phyloP scores from a whole-genome alignment of 2,888 invertebrate genomes.

The Acleris cristana region DNA sequence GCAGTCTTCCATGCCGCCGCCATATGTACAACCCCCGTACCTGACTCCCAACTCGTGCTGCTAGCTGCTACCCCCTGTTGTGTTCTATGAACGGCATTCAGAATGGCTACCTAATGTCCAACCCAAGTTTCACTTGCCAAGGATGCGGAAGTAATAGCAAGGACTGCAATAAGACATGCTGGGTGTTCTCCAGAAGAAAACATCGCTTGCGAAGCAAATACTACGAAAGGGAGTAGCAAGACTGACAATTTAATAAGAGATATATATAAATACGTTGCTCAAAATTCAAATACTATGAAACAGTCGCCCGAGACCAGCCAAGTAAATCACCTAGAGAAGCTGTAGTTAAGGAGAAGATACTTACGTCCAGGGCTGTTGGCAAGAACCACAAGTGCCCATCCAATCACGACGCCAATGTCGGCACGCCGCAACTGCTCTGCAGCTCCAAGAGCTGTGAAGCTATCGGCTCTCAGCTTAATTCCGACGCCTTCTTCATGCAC shows the following conservation, averaged over 20 bases:
- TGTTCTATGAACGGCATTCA: slow-evolving; percentile 69
- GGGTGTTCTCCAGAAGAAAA: slow-evolving; percentile 41
- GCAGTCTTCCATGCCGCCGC: slow-evolving; percentile 25
- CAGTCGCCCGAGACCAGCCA: slow-evolving; percentile 40
- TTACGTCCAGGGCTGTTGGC: slow-evolving; percentile 62
- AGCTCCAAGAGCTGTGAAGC: slow-evolving; percentile 76
- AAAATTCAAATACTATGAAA: slow-evolving; percentile 51
- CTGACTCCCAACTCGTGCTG: slow-evolving; percentile 63
- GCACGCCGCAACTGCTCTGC: slow-evolving; percentile 62
- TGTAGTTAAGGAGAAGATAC: slow-evolving; percentile 39
- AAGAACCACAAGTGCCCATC: slow-evolving; percentile 51
- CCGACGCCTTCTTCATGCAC: slow-evolving; percentile 52
- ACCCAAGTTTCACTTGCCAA: slow-evolving; percentile 61
- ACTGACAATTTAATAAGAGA: slow-evolving; percentile 73
- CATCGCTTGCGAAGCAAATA: slow-evolving; percentile 44
- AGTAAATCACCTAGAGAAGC: slow-evolving; percentile 3
- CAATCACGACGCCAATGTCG: slow-evolving; percentile 65
- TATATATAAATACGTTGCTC: slow-evolving; percentile 71
- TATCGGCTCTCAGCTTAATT: slow-evolving; percentile 55
- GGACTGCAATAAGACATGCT: slow-evolving; percentile 45
- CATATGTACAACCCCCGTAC: slow-evolving; percentile 47
- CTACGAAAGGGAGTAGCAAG: slow-evolving; percentile 48
- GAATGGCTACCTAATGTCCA: slow-evolving; percentile 60
- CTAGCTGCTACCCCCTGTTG: slow-evolving; percentile 68
- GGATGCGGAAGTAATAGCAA: slow-evolving; percentile 54